Conservation (phyloP, 2,113 vertebrate species). For the Sceloporus tristichus region DNA sequence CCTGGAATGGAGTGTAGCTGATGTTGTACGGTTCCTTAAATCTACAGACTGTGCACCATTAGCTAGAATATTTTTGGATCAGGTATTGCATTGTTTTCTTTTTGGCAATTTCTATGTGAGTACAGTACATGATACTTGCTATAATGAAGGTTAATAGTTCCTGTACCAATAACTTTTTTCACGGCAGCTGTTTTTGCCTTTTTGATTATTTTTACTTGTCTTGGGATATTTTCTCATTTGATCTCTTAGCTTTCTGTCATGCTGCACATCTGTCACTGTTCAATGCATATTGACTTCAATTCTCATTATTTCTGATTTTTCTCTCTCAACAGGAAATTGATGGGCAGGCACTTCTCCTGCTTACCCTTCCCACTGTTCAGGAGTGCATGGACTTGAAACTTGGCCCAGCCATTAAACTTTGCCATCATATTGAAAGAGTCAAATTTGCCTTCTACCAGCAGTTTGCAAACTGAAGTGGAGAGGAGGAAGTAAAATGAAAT, state of each 20-base stretch:
- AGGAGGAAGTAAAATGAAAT: conserved; percentile 61
- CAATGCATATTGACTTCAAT: background rate
- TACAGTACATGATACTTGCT: background rate
- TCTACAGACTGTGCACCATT: conserved; percentile 96
- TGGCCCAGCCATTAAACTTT: conserved; percentile 96
- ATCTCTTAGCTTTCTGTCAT: background rate
- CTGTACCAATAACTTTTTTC: background rate
- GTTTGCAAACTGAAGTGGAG: conserved; percentile 88
- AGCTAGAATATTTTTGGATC: conserved; percentile 95
- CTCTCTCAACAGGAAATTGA: conserved; percentile 91
- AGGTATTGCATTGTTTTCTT: conserved; percentile 79
- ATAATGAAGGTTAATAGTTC: background rate
- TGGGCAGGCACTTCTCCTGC: conserved; percentile 95
- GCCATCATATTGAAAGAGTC: conserved; percentile 97
- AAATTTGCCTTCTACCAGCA: conserved; percentile 99
- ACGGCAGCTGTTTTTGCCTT: background rate
- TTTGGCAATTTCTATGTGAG: background rate
- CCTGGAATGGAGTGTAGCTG: conserved; percentile 94
- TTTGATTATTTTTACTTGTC: background rate
- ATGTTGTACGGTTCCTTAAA: conserved; percentile 95
- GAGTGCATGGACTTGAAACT: conserved; percentile 99
- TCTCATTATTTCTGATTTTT: conserved; percentile 33
- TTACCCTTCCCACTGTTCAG: conserved; percentile 96
- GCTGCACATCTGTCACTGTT: conserved; percentile 12
- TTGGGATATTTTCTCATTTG: background rate